Base-by-base conservation (phyloP, 2,797 vertebrate genomes). In the Tauraco hartlaubi region DNA sequence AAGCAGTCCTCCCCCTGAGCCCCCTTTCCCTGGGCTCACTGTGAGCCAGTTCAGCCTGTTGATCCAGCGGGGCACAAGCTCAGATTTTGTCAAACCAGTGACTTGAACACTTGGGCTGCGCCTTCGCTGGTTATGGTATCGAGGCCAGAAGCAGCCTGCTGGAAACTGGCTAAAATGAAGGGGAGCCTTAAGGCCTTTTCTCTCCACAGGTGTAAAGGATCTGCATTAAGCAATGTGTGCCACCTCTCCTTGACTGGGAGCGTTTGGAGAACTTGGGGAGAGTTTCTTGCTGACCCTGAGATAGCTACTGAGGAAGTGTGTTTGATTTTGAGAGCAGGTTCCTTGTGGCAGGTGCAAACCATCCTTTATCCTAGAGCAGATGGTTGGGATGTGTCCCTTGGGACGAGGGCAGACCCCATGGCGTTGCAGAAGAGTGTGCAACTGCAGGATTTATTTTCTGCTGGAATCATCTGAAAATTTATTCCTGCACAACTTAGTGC, bases 21-120 rank as follows among this genome's bases (percentile, higher is more conserved):
- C 17, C 48, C 33, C 28, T n/a, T 31, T 43, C 14, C 49, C 35
- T 1, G 0, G 39, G n/a, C 71, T 78, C 0, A 0, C 6, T 3
- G 25, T 2, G 18, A 69, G 67, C 68, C 37, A 4, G 43, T 11
- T 16, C 8, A 15, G 59, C 55, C 71, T 76, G 41, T 63, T 20
- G 51, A 29, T 51, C 2, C 7, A 23, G 41, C 5, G 0, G 29
- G 44, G 29, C 0, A 0, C 2, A 4, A 78, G 75, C 77, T 72
- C 6, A 7, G 51, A 6, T 61, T 67, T 21, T 75, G 62, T 48
- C 59, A 22, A n/a, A 23, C 29, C n/a, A 82, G n/a, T 1, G 0
- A 20, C 21, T 4, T 28, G 39, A 87, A 26, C 43, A 12, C 35
- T 39, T 13, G 59, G 58, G 11, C 48, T 39, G 7, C 58, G 51